Evolutionary conservation across 2,888 invertebrate species (phyloP).

Genomic region (Pinctada fucata): DNA sequence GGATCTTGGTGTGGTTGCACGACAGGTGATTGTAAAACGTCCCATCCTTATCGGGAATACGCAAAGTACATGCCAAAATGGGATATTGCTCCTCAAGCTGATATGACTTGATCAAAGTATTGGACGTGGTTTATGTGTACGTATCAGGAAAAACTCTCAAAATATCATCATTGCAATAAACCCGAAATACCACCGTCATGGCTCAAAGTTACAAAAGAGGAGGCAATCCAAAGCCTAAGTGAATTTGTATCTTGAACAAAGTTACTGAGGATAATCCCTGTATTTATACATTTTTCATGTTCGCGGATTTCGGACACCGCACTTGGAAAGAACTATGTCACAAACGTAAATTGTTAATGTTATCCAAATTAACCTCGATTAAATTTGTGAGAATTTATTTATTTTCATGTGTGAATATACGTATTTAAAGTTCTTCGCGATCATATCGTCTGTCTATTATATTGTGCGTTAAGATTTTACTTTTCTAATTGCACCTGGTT

Average conservation of each 20-base stretch:
- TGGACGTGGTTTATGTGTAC: conserved; percentile 25
- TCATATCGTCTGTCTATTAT: no score
- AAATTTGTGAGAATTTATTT: no score
- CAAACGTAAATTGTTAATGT: no score
- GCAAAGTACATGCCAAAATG: conserved; percentile 2
- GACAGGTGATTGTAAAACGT: neutral
- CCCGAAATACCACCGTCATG: conserved; percentile 9
- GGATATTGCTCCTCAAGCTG: conserved; percentile 15
- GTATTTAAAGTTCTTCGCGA: no score
- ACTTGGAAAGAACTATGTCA: no score
- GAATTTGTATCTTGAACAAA: neutral
- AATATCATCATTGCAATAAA: neutral
- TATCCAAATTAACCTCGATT: no score
- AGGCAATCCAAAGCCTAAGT: conserved; percentile 21
- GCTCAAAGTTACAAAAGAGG: neutral
- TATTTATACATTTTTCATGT: no score
- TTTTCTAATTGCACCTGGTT: no score
- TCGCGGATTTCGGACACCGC: no score
- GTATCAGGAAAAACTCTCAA: neutral
- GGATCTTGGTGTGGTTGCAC: neutral
- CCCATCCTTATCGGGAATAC: conserved; percentile 6
- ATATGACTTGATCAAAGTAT: conserved; percentile 16
- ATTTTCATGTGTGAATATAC: no score
- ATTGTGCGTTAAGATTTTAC: no score
- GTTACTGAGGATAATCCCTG: no score